Conservation (phyloP, 1,140 invertebrate genomes). For the Oryctes rhinoceros region DNA sequence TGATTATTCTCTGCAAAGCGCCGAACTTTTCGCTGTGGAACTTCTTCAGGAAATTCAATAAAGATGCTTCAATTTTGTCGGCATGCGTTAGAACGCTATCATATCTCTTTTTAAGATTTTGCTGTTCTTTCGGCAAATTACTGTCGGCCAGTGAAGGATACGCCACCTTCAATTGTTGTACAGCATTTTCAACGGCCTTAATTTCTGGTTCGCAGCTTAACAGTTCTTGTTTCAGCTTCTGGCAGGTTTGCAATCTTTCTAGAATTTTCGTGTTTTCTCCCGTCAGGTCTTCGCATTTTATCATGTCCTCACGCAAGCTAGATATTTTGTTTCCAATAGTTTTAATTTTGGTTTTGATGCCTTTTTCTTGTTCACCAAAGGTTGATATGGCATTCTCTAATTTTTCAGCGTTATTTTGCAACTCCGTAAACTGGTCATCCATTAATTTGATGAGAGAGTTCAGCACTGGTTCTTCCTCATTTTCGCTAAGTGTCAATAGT, state of each 20-base stretch:
- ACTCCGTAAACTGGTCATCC: constrained; percentile 79
- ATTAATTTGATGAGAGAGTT: constrained; percentile 74
- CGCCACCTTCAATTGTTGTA: constrained; percentile 75
- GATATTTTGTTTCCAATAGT: constrained; percentile 72
- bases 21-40: constrained; percentile 86
- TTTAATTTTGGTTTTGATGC: constrained; percentile 76
- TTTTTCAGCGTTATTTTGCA: constrained; percentile 77
- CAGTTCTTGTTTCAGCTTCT: constrained; percentile 75
- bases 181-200: constrained; percentile 72
- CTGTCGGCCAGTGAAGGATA: constrained; percentile 84
- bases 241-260: constrained; percentile 77
- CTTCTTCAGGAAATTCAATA: constrained; percentile 86
- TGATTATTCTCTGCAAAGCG: constrained; percentile 80
- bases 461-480: constrained; percentile 74
- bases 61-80: constrained; percentile 81
- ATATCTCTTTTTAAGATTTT: constrained; percentile 78
- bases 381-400: constrained; percentile 76
- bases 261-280: constrained; percentile 87
- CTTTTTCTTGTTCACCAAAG: constrained; percentile 78
- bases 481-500: constrained; percentile 80
- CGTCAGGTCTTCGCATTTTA: constrained; percentile 90
- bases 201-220: constrained; percentile 71
- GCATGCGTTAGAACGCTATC: constrained; percentile 77
- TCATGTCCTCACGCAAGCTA: constrained; percentile 83
- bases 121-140: constrained; percentile 80